Conservation (phyloP, 2,888 invertebrate species). For the Mimumesa dahlbomi region DNA sequence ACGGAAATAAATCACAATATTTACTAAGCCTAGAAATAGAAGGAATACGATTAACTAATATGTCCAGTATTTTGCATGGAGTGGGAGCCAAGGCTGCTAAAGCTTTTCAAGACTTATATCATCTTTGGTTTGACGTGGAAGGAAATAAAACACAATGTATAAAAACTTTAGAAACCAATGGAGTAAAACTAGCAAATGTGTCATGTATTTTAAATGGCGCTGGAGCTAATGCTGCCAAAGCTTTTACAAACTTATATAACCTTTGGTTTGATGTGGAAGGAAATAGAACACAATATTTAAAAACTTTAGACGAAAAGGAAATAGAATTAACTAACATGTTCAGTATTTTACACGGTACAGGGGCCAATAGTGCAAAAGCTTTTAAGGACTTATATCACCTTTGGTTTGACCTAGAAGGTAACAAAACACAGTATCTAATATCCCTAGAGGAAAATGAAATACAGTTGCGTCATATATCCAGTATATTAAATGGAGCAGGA, state of each 20-base stretch:
- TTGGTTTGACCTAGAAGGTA: slow-evolving; percentile 58
- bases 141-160: no score
- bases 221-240: slow-evolving; percentile 54
- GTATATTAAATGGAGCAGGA: not conserved
- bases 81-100: no score
- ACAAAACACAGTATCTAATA: slow-evolving; percentile 27
- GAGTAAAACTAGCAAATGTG: slow-evolving; percentile 53
- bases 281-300: slow-evolving; percentile 30
- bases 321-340: slow-evolving; percentile 58
- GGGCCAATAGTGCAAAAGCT: not conserved
- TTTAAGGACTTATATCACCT: not conserved
- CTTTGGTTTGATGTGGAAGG: slow-evolving; percentile 62
- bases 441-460: not conserved
- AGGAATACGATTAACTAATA: no score
- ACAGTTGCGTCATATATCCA: not conserved
- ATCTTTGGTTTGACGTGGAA: no score
- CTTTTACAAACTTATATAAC: slow-evolving; percentile 66
- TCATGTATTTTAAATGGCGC: slow-evolving; percentile 59
- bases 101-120: no score
- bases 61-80: no score
- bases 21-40: no score
- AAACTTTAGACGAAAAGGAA: not conserved
- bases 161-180: not conserved
- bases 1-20: no score
- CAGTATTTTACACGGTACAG: slow-evolving; percentile 4